Base-by-base conservation (phyloP, 2,797 vertebrate species). In the Atherinosoma microstoma region DNA sequence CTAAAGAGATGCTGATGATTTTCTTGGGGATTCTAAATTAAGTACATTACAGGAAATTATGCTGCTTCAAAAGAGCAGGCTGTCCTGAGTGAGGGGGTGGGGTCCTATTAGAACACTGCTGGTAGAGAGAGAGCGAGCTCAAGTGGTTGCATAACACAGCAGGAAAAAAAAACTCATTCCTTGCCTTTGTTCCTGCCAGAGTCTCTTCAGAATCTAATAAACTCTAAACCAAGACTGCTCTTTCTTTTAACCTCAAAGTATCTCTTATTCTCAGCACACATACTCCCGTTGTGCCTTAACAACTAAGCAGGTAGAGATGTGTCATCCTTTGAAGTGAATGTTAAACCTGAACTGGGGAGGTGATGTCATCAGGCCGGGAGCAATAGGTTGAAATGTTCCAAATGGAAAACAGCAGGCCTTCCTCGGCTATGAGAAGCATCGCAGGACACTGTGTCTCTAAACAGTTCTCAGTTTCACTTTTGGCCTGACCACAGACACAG, bases 41-140 rank as follows among this genome's bases (percentile, higher is more conserved):
- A 94, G 89, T 88, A 90, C 92, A 92, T 94, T 90, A 93, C 88
- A 93, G 91, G 91, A 93, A 93, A 93, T 94, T 81, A 93, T 88
- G 87, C 88, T 85, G 91, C 92, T 91, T 94, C 85, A 93, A 92
- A 92, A 91, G 90, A 90, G 90, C 86, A 91, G 75, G 84, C 90
- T 91, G 91, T 93, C 90, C 89, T 92, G 86, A 89, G 86, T 84
- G 86, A 91, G 89, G 89, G 92, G 91, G 90, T 89, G 89, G 91
- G 89, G 91, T 90, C 89, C 82, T 88, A 90, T 92, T 92, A 92
- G 88, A 92, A 85, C 89, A 86, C 80, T 90, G 89, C 89, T 90
- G 89, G 80, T 87, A 81, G 84, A 90, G 77, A 73, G 71, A 73
- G 79, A 82, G 84, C 64, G 80, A 90, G 90, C 87, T 91, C 75